Evolutionary conservation across 2,888 invertebrate genomes (phyloP).

Genomic region (Taenaris catops): DNA sequence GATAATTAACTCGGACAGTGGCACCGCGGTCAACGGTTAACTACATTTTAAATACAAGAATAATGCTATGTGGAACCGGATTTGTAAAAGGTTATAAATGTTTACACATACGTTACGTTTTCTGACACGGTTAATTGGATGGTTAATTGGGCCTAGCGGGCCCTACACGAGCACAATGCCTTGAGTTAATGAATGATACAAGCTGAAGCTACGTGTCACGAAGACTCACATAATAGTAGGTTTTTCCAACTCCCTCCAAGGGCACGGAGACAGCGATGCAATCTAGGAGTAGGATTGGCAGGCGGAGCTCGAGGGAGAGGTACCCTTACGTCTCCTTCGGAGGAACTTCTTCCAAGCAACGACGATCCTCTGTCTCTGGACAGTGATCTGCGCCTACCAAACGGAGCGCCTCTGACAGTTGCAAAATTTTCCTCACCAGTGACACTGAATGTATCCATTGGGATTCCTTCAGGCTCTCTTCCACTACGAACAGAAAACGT

Average conservation of each 20-base stretch:
- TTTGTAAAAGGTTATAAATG: constrained; percentile 52
- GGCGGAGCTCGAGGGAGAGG: constrained; percentile 55
- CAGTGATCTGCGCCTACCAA: constrained; percentile 64
- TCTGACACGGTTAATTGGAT: constrained; percentile 44
- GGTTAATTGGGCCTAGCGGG: constrained; percentile 33
- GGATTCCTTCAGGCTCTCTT: constrained; percentile 59
- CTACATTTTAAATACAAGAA: constrained; percentile 58
- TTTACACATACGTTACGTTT: constrained; percentile 40
- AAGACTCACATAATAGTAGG: constrained; percentile 86
- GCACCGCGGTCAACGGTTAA: constrained; percentile 55
- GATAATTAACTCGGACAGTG: constrained; percentile 62
- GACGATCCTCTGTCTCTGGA: constrained; percentile 72
- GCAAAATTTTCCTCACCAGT: constrained; percentile 61
- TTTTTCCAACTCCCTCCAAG: constrained; percentile 91
- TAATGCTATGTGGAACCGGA: constrained; percentile 51
- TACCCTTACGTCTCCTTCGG: constrained; percentile 84
- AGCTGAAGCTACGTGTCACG: constrained; percentile 41
- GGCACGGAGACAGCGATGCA: constrained; percentile 86
- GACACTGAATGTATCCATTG: constrained; percentile 59
- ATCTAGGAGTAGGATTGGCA: constrained; percentile 62
- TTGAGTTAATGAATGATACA: constrained; percentile 30
- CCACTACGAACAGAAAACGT: constrained; percentile 65
- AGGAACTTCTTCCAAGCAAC: constrained; percentile 83
- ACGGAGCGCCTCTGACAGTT: constrained; percentile 65
- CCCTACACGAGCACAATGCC: constrained; percentile 18